phyloP scores from a whole-genome alignment of 2,888 invertebrate genomes.

The Athetis lepigone region DNA sequence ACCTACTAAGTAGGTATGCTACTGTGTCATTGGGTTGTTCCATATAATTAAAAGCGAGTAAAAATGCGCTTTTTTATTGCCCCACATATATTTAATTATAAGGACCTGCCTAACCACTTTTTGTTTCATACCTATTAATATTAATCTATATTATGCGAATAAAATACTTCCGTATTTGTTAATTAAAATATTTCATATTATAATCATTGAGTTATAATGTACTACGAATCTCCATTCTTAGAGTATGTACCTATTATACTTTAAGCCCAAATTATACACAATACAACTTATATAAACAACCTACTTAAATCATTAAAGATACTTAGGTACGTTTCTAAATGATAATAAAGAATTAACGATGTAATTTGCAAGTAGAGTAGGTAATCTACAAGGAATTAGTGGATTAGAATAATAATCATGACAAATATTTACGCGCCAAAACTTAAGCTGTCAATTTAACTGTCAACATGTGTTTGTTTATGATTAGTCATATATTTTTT shows the following conservation, averaged over 20 bases:
- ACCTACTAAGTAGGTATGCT: too few species aligned
- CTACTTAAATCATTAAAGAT: neutral
- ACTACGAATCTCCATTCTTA: too few species aligned
- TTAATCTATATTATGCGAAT: conserved; percentile 35
- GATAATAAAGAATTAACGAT: conserved; percentile 1
- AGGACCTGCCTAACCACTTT: too few species aligned
- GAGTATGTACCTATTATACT: too few species aligned
- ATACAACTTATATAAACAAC: neutral
- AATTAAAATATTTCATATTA: conserved; percentile 4
- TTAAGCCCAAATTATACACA: too few species aligned
- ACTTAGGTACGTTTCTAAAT: neutral
- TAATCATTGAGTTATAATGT: conserved; percentile 4
- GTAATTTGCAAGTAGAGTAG: neutral
- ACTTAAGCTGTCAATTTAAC: conserved; percentile 19
- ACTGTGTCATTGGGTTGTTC: too few species aligned
- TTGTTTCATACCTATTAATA: conserved; percentile 1
- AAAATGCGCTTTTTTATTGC: neutral
- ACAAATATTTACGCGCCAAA: conserved; percentile 6
- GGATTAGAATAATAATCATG: conserved; percentile 18
- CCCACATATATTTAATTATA: neutral
- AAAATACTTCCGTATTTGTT: conserved; percentile 37
- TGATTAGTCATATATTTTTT: neutral
- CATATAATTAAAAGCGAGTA: too few species aligned
- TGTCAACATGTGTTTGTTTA: neutral
- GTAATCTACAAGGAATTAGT: conserved; percentile 9